Conservation (phyloP, 2,797 vertebrate species). For the Trachops cirrhosus region DNA sequence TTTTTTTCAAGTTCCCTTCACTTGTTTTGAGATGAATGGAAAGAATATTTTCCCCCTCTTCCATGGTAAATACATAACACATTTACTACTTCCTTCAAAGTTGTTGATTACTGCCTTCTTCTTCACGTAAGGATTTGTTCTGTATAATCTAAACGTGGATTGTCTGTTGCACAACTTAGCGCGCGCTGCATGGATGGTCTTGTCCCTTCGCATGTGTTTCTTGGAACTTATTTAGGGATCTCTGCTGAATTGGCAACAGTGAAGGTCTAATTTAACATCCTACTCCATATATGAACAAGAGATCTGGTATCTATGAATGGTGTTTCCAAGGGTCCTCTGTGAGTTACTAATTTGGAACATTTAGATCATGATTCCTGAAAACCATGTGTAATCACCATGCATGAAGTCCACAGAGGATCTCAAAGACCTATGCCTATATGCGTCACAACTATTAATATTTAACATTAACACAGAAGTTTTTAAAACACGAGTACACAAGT, state of each 20-base stretch:
- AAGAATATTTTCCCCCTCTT: neutral
- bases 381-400: neutral
- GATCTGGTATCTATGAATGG: neutral
- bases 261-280: neutral
- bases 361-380: neutral
- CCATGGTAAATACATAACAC: neutral
- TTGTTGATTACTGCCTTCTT: neutral
- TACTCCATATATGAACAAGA: neutral
- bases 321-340: neutral
- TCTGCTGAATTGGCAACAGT: neutral
- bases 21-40: neutral
- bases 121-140: neutral
- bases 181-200: neutral
- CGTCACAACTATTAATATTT: neutral
- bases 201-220: neutral
- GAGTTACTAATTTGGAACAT: neutral
- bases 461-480: neutral
- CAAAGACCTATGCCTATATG: neutral
- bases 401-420: neutral
- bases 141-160: neutral
- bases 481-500: neutral
- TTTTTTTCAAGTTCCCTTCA: neutral
- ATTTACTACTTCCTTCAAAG: neutral
- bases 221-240: neutral
- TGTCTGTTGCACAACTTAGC: neutral